Evolutionary conservation across 1,140 invertebrate species (phyloP).

Genomic region (Ostrea edulis): DNA sequence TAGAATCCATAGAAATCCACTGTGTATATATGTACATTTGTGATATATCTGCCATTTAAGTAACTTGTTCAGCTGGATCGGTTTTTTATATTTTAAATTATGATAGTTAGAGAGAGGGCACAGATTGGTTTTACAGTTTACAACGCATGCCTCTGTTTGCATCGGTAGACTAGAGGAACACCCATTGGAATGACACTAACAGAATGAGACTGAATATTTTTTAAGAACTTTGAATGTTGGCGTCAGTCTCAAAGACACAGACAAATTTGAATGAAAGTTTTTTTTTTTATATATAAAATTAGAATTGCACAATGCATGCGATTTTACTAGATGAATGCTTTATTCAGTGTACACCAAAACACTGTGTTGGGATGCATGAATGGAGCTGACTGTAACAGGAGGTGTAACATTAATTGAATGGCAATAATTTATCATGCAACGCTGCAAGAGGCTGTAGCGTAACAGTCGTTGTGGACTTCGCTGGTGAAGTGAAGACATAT

Average conservation of each 20-base stretch:
- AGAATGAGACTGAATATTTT: not conserved
- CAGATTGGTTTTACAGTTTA: not conserved
- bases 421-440: slow-evolving; percentile 16
- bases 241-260: not conserved
- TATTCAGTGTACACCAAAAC: not conserved
- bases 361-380: not conserved
- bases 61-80: not conserved
- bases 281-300: not conserved
- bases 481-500: not conserved
- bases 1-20: slow-evolving; percentile 15
- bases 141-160: not conserved
- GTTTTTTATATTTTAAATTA: not conserved
- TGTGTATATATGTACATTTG: slow-evolving; percentile 25
- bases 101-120: not conserved
- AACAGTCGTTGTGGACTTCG: not conserved
- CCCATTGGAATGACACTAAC: not conserved
- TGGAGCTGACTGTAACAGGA: not conserved
- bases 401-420: slow-evolving; percentile 2
- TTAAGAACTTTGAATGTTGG: not conserved
- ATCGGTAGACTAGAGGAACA: not conserved
- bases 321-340: not conserved
- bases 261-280: not conserved
- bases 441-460: not conserved
- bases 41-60: not conserved
- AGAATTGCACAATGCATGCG: not conserved